A percentile compares a stretch with the other conserved stretches of the same genome.
phyloP scores from a whole-genome alignment of 2,797 vertebrate genomes.

The Ispidina picta region DNA sequence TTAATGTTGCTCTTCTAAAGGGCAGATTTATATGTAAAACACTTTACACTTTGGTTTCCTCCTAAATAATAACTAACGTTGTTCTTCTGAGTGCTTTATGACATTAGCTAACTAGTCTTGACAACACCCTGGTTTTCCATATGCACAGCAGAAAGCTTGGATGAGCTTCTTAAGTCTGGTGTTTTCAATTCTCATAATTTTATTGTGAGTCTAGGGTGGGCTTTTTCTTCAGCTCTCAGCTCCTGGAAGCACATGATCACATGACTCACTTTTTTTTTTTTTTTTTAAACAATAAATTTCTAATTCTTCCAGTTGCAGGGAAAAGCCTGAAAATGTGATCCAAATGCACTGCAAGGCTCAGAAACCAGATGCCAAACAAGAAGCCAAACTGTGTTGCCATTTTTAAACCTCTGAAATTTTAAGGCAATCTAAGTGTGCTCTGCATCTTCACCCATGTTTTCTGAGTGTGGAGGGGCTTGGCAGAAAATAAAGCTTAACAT shows the following conservation, averaged over 20 bases:
- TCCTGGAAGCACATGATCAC: slow-evolving; percentile 45
- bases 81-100: slow-evolving; percentile 61
- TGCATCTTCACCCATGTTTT: not conserved
- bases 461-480: not conserved
- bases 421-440: not conserved
- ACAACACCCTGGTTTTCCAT: slow-evolving; percentile 62
- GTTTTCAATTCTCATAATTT: slow-evolving; percentile 56
- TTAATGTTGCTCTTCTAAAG: slow-evolving; percentile 48
- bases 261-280: not conserved
- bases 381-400: not conserved
- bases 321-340: not conserved
- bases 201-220: slow-evolving; percentile 49
- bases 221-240: slow-evolving; percentile 31
- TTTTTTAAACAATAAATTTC: not conserved
- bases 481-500: not conserved
- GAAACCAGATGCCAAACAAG: slow-evolving; percentile 9
- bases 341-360: not conserved
- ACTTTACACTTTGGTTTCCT: slow-evolving; percentile 68
- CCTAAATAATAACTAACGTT: slow-evolving; percentile 58
- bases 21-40: slow-evolving; percentile 66
- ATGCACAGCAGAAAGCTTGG: slow-evolving; percentile 57
- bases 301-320: not conserved
- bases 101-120: slow-evolving; percentile 51
- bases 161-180: slow-evolving; percentile 33
- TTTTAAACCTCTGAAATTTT: slow-evolving; percentile 5